Evolutionary conservation across 2,888 invertebrate species (phyloP), one percentile per base, ranked within the genome.

Genomic region (Calliopum simillimum): DNA sequence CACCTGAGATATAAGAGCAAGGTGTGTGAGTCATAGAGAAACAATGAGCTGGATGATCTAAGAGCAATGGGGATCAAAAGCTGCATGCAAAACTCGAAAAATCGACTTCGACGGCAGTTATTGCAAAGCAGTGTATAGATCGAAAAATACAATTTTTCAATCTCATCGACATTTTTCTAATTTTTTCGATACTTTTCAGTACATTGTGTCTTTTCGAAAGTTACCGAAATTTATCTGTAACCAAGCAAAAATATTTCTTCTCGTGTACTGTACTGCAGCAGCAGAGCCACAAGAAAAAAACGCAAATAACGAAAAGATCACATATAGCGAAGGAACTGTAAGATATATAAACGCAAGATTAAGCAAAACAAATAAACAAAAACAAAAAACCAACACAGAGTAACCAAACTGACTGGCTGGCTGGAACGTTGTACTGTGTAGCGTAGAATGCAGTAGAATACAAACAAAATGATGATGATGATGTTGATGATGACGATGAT

Each of bases 401-500:
- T 12, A 53, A 64, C 21, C 33, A 64, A 53, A 64, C 51, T 58
- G 14, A 12, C 25, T 58, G 23, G 23, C 53, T 21, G 12, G 19
- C 3, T 53, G 53, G 23, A 49, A 49, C 21, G 16, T 19, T 4
- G 19, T 12, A 21, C 4, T 2, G n/a, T 53, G 23, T 23, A 53
- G 53, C 12, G 53, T 21, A 53, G 23, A 21, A n/a, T 53, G 16
- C 19, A 19, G 12, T 21, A 19, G 12, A n/a, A 53, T 4, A 53
- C 53, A 53, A 12, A 53, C n/a, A n/a, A 19, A n/a, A 19, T 12
- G 55, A 55, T 13, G 21, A 21, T 13, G 55, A 55, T 13, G 51
- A 13, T 8, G 51, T 13, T 13, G 56, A 6, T 33, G 59, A 59
- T n/a, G 43, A 14, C 5, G 41, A 59, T 12, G 41, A 59, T 43